These are phyloP conservation scores for Pogonocichla stellata DNA, from an alignment of 2,113 vertebrate genomes.

Conservation along the genomic window DNA sequence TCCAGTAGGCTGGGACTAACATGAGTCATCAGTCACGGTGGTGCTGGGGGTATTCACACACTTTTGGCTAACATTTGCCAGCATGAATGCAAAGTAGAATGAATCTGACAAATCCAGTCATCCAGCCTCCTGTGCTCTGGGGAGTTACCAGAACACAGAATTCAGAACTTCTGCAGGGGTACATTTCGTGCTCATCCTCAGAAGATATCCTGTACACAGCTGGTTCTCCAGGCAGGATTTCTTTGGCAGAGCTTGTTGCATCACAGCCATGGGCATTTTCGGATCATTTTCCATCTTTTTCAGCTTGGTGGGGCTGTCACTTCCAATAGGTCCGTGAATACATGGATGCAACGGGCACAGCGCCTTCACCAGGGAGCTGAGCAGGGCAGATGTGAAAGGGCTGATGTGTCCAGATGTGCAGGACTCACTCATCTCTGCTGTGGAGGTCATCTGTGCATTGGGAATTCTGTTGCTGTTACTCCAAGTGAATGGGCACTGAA, in stretches of 20 bases:
- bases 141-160: background rate
- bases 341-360: background rate
- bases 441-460: background rate
- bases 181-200: background rate
- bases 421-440: background rate
- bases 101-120: background rate
- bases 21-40: conserved; percentile 39
- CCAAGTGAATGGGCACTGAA: background rate
- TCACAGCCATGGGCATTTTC: background rate
- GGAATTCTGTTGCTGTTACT: background rate
- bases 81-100: background rate
- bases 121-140: background rate
- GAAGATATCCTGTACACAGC: background rate
- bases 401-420: background rate
- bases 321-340: rapidly evolving
- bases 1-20: background rate
- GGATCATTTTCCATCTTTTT: background rate
- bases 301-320: background rate
- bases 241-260: background rate
- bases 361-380: background rate
- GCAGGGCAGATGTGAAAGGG: background rate
- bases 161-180: background rate
- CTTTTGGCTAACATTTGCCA: conserved; percentile 1
- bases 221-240: background rate
- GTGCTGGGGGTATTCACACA: conserved; percentile 1